phyloP scores from a whole-genome alignment of 2,888 invertebrate genomes.

The Tetranychus piercei region DNA sequence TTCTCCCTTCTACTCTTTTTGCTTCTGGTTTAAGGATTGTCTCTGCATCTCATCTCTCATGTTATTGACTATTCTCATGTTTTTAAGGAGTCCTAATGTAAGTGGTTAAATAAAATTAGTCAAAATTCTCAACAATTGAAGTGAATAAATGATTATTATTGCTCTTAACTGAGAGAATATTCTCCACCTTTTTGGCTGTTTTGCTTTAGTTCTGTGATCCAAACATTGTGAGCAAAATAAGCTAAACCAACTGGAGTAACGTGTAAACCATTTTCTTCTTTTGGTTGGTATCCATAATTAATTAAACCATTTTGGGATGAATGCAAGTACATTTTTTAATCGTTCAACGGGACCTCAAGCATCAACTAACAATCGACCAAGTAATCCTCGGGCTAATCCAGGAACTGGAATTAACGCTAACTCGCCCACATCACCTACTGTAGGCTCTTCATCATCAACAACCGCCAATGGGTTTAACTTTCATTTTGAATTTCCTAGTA shows the following conservation, averaged over 20 bases:
- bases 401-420: not conserved
- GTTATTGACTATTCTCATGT: too few species aligned
- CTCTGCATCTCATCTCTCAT: too few species aligned
- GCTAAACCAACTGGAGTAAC: not conserved
- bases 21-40: too few species aligned
- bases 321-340: not conserved
- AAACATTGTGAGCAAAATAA: not conserved
- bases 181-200: not conserved
- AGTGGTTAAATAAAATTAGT: too few species aligned
- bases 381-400: not conserved
- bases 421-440: not conserved
- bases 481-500: conserved; percentile 6
- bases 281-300: not conserved
- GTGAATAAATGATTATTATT: too few species aligned
- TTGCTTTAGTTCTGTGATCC: not conserved
- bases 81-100: too few species aligned
- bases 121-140: too few species aligned
- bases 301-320: not conserved
- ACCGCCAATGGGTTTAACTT: not conserved
- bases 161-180: not conserved
- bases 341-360: not conserved
- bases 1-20: too few species aligned
- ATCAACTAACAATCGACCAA: not conserved
- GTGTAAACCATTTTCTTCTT: not conserved
- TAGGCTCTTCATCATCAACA: not conserved